A percentile compares a stretch with the other conserved stretches of the same genome.
These are phyloP conservation scores for Drosophila anceps DNA, from an alignment of 2,888 invertebrate species.

Conservation along the genomic window DNA sequence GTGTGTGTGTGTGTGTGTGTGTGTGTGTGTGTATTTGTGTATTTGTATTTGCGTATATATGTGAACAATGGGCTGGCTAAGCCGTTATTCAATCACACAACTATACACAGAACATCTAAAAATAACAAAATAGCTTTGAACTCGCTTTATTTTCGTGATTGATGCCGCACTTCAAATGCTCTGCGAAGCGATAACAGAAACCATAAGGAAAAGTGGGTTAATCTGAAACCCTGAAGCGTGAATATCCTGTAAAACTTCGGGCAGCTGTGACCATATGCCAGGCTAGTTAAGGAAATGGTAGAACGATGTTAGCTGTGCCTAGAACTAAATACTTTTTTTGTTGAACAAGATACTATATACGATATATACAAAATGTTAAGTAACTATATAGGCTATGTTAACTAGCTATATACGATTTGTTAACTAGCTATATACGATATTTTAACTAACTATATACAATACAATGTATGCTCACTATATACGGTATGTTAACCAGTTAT, in stretches of 20 bases:
- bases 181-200: too few species aligned
- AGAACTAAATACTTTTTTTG: background rate
- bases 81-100: constrained; percentile 65
- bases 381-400: too few species aligned
- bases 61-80: constrained; percentile 49
- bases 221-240: too few species aligned
- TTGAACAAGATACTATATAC: background rate
- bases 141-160: background rate
- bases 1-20: constrained; percentile 6
- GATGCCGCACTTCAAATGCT: constrained; percentile 29
- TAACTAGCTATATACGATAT: too few species aligned
- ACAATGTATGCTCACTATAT: too few species aligned
- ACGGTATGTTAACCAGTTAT: too few species aligned
- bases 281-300: background rate
- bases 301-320: background rate
- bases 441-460: too few species aligned
- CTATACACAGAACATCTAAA: constrained; percentile 33
- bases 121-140: constrained; percentile 33
- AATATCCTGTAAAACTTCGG: background rate
- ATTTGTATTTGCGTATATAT: constrained; percentile 34
- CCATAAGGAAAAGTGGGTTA: too few species aligned
- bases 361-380: too few species aligned
- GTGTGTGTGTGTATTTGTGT: constrained; percentile 10
- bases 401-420: too few species aligned
- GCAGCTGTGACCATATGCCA: background rate